phyloP scores from a whole-genome alignment of 2,113 vertebrate species.

The Clarias macrocephalus region DNA sequence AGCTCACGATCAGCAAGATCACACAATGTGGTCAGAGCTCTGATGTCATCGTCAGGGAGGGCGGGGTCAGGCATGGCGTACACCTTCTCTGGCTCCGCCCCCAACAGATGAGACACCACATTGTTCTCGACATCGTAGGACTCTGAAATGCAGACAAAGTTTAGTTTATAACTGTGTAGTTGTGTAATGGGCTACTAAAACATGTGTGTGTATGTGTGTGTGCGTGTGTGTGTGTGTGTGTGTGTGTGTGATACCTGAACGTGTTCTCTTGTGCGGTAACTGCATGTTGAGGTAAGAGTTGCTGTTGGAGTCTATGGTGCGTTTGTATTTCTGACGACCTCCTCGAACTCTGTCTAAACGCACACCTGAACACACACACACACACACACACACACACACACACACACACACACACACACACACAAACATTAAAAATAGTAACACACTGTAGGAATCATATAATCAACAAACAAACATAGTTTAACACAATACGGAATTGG shows the following conservation, averaged over 20 bases:
- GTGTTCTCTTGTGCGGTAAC: slow-evolving; percentile 84
- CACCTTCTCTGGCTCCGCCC: slow-evolving; percentile 96
- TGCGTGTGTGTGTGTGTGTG: slow-evolving; percentile 12
- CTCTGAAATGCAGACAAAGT: slow-evolving; percentile 39
- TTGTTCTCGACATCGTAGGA: slow-evolving; percentile 85
- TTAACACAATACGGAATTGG: slow-evolving; percentile 4
- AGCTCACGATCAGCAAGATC: slow-evolving; percentile 95
- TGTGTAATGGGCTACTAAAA: neutral
- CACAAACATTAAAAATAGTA: neutral
- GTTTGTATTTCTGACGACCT: slow-evolving; percentile 97
- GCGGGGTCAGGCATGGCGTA: slow-evolving; percentile 98
- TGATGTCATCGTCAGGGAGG: slow-evolving; percentile 96
- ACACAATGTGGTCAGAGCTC: slow-evolving; percentile 95
- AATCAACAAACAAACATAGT: neutral
- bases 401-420: slow-evolving; percentile 7
- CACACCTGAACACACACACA: slow-evolving; percentile 64
- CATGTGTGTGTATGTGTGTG: neutral
- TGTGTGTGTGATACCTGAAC: slow-evolving; percentile 8
- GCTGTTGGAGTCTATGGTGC: slow-evolving; percentile 93
- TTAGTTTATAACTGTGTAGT: neutral
- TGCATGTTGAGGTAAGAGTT: slow-evolving; percentile 89
- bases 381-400: slow-evolving; percentile 15
- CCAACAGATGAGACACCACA: slow-evolving; percentile 93
- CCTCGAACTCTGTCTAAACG: slow-evolving; percentile 95
- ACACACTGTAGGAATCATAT: neutral